Conservation (phyloP, 2,797 vertebrate genomes). For the Channa striata region DNA sequence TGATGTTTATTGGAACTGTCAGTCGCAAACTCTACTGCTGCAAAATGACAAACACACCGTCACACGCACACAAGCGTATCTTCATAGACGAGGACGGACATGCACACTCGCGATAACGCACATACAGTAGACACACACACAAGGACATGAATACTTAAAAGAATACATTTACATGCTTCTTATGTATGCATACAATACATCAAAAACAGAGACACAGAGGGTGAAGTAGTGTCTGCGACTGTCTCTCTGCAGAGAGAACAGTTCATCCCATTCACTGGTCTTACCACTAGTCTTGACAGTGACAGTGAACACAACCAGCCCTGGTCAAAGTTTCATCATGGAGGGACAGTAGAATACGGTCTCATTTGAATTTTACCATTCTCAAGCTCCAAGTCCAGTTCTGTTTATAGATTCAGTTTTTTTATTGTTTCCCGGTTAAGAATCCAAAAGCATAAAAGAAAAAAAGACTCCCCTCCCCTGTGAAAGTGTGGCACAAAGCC, state of each 20-base stretch:
- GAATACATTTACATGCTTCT: conserved; percentile 15
- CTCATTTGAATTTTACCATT: too few relatives aligned
- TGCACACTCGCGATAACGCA: not conserved
- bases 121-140: not conserved
- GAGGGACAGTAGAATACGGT: not conserved
- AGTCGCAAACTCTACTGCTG: conserved; percentile 45
- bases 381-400: too few relatives aligned
- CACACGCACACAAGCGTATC: not conserved
- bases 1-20: conserved; percentile 74
- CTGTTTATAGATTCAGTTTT: too few relatives aligned
- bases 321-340: conserved; percentile 24
- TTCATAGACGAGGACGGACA: conserved; percentile 15
- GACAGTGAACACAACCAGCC: conserved; percentile 31
- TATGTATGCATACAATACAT: not conserved
- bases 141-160: conserved; percentile 21
- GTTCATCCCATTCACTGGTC: not conserved
- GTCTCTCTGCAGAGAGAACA: not conserved
- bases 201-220: not conserved
- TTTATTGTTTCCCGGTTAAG: too few relatives aligned
- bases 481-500: too few relatives aligned
- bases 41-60: conserved; percentile 7
- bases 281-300: conserved; percentile 51
- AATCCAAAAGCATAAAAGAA: too few relatives aligned
- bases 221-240: not conserved
- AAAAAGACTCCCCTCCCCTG: too few relatives aligned